Evolutionary conservation across 1,140 invertebrate genomes (phyloP).

Genomic region (Melipona quadrifasciata): DNA sequence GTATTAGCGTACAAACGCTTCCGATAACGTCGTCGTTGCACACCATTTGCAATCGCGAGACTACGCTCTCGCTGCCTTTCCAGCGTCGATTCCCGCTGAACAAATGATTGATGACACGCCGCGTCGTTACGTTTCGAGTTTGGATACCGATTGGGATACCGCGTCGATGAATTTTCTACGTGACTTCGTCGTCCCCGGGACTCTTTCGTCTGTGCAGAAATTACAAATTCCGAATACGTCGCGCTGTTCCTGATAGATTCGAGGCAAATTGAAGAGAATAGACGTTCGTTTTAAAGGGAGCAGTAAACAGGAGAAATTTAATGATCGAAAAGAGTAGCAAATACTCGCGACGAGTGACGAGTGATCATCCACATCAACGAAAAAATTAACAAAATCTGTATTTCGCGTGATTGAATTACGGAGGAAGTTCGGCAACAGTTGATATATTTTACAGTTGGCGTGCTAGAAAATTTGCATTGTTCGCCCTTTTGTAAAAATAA

Average conservation of each 20-base stretch:
- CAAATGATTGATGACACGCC: not conserved
- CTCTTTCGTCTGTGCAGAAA: not conserved
- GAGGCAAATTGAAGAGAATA: not conserved
- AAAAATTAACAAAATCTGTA: not conserved
- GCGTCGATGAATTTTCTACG: not conserved
- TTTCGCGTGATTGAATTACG: not conserved
- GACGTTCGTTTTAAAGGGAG: not conserved
- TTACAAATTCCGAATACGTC: not conserved
- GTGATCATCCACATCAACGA: not conserved
- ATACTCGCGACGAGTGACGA: not conserved
- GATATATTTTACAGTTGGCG: not conserved
- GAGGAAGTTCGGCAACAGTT: not conserved
- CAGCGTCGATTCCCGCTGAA: not conserved
- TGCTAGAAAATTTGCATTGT: not conserved
- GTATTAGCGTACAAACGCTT: constrained; percentile 8
- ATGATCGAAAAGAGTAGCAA: not conserved
- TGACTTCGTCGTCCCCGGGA: not conserved
- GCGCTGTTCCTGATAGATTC: not conserved
- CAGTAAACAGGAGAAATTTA: not conserved
- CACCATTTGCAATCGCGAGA: not conserved
- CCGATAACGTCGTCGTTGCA: not conserved
- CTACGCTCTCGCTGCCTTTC: not conserved
- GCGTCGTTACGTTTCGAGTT: not conserved
- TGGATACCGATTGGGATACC: not conserved
- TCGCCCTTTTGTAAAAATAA: not conserved